Percentiles rank a stretch among this genome's conserved stretches.
These are phyloP conservation scores for Nephrotoma flavescens DNA, from an alignment of 2,888 invertebrate genomes.

Conservation along the genomic window DNA sequence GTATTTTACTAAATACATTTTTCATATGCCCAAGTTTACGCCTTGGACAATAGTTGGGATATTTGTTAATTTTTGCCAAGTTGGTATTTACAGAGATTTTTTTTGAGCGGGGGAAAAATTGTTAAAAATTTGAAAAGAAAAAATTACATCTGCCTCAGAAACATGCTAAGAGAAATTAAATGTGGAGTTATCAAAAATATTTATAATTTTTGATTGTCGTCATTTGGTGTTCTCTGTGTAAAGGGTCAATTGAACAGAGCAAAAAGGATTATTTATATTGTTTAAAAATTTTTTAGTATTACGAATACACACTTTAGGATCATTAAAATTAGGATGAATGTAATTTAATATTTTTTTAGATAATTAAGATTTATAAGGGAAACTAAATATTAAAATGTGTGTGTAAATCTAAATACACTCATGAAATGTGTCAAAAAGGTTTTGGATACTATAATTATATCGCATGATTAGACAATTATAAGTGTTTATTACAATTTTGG, in stretches of 20 bases:
- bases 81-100: no score
- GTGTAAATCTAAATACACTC: not conserved
- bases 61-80: no score
- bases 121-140: no score
- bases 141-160: no score
- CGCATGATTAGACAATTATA: not conserved
- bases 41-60: no score
- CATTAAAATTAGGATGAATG: not conserved
- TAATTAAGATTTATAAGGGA: not conserved
- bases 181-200: no score
- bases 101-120: no score
- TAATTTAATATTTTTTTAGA: not conserved
- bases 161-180: no score
- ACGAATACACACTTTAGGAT: not conserved
- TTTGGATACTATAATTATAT: not conserved
- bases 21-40: no score
- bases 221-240: not conserved
- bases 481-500: not conserved
- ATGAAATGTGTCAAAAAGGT: not conserved
- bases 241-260: not conserved
- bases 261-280: not conserved
- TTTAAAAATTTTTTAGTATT: not conserved
- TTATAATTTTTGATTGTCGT: not conserved
- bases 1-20: no score
- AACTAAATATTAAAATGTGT: not conserved